Evolutionary conservation across 2,113 vertebrate genomes (phyloP).

Genomic region (Romanogobio albipinnatus): DNA sequence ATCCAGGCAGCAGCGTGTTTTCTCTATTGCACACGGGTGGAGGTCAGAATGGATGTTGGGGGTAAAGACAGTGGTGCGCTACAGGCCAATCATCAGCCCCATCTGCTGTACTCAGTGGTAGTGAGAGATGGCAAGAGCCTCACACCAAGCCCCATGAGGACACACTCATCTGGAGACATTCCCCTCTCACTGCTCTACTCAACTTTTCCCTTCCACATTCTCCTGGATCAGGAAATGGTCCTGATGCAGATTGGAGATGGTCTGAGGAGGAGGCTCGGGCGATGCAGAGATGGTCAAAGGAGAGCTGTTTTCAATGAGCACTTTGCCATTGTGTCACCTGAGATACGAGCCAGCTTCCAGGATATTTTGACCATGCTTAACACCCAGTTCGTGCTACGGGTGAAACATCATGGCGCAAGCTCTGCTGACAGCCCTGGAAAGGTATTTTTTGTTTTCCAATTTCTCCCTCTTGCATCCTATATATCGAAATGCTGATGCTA

Average conservation of each 20-base stretch:
- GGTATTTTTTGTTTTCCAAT: conserved; percentile 72
- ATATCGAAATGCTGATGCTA: not conserved
- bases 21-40: conserved; percentile 87
- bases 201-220: conserved; percentile 96
- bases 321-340: conserved; percentile 89
- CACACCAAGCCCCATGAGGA: conserved; percentile 87
- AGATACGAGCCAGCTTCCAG: conserved; percentile 89
- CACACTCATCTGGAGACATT: conserved; percentile 89
- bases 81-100: conserved; percentile 88
- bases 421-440: conserved; percentile 80
- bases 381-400: conserved; percentile 90
- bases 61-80: conserved; percentile 79
- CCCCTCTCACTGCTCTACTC: conserved; percentile 90
- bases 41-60: conserved; percentile 82
- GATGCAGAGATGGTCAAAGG: conserved; percentile 82
- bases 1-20: conserved; percentile 89
- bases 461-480: not conserved
- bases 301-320: conserved; percentile 87
- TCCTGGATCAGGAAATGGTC: conserved; percentile 91
- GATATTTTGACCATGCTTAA: conserved; percentile 95
- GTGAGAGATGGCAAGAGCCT: conserved; percentile 83
- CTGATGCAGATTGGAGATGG: conserved; percentile 93
- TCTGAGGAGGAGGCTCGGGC: conserved; percentile 85
- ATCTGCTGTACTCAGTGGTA: conserved; percentile 86
- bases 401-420: conserved; percentile 82